A percentile compares a stretch with the other conserved stretches of the same genome.
Conservation (phyloP, 2,113 vertebrate genomes). For the Dinomys branickii region DNA sequence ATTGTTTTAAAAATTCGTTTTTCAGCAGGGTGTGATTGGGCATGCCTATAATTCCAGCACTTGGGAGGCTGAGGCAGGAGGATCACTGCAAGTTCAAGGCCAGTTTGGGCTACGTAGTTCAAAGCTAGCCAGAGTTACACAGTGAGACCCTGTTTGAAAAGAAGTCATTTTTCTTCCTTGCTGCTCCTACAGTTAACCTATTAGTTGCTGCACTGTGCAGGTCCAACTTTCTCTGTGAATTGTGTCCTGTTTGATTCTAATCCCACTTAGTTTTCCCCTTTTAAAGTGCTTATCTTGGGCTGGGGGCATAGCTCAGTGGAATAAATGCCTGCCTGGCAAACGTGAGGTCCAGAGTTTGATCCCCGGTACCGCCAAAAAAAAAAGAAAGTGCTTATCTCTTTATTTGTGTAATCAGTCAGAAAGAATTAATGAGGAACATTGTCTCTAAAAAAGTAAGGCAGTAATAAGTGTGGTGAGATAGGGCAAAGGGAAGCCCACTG, state of each 20-base stretch:
- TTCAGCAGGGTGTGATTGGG: not conserved
- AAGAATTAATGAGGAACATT: not conserved
- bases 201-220: not conserved
- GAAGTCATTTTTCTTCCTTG: not conserved
- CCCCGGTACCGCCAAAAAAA: no score
- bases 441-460: not conserved
- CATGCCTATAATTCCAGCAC: not conserved
- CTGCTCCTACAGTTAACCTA: not conserved
- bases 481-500: not conserved
- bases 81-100: not conserved
- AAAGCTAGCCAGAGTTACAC: not conserved
- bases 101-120: not conserved
- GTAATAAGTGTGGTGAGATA: not conserved
- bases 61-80: not conserved
- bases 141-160: not conserved
- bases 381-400: constrained; percentile 14
- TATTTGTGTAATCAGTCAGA: not conserved
- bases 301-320: no score
- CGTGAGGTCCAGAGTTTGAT: no score
- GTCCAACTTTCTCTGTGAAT: not conserved
- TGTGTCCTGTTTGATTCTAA: not conserved
- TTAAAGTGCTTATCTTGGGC: constrained; percentile 40
- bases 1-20: not conserved
- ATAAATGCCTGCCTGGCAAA: no score
- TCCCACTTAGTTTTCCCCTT: not conserved